A percentile compares a stretch with the other conserved stretches of the same genome.
Evolutionary conservation across 2,797 vertebrate species (phyloP).

Genomic region (Scomberomorus guttatus): DNA sequence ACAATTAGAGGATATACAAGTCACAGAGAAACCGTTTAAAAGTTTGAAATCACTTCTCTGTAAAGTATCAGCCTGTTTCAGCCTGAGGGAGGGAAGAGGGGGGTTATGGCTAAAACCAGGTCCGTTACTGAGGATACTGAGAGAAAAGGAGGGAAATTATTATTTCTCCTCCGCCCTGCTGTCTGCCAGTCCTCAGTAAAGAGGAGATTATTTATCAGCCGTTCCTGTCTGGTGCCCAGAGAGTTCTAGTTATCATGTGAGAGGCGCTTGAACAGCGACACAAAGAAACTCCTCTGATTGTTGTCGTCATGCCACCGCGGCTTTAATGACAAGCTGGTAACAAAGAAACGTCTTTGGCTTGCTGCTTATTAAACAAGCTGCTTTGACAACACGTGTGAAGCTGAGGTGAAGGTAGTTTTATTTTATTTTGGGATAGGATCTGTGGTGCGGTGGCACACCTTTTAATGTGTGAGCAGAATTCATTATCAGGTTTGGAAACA

Average conservation of each 20-base stretch:
- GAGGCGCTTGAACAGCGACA: slow-evolving; percentile 57
- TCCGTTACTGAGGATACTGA: slow-evolving; percentile 47
- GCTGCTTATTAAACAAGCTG: slow-evolving; percentile 67
- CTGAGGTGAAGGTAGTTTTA: slow-evolving; percentile 32
- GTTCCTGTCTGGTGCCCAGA: slow-evolving; percentile 71
- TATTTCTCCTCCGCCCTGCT: slow-evolving; percentile 54
- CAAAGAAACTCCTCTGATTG: slow-evolving; percentile 68
- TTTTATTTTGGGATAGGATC: slow-evolving; percentile 48
- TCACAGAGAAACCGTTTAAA: slow-evolving; percentile 81
- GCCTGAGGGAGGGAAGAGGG: slow-evolving; percentile 36
- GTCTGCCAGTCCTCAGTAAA: slow-evolving; percentile 60
- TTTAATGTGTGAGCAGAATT: slow-evolving; percentile 20
- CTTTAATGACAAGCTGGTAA: slow-evolving; percentile 71
- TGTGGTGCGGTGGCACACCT: slow-evolving; percentile 1
- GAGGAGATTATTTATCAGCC: slow-evolving; percentile 75
- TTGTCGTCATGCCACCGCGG: slow-evolving; percentile 61
- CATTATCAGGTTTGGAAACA: slow-evolving; percentile 1
- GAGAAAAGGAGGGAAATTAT: slow-evolving; percentile 55
- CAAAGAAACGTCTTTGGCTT: slow-evolving; percentile 56
- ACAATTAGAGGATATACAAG: slow-evolving; percentile 84
- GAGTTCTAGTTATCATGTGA: slow-evolving; percentile 66
- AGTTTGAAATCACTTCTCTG: slow-evolving; percentile 80
- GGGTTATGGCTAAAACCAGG: slow-evolving; percentile 48
- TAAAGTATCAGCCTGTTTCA: slow-evolving; percentile 71
- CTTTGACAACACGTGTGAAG: slow-evolving; percentile 38